phyloP scores from a whole-genome alignment of 2,888 invertebrate genomes.

The Diaperis boleti region DNA sequence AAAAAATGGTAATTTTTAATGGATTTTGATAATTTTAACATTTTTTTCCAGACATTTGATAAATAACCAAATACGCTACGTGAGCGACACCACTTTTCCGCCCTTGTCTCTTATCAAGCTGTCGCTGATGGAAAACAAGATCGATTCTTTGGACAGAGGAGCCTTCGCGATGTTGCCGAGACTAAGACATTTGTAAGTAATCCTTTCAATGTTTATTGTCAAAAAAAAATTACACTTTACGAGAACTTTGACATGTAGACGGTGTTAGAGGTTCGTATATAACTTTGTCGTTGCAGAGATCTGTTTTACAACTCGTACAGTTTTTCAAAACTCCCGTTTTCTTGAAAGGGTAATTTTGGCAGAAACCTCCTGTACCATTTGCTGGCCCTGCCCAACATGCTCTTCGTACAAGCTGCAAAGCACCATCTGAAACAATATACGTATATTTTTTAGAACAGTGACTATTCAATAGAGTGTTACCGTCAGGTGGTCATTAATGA shows the following conservation, averaged over 20 bases:
- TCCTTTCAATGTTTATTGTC: too few relatives aligned
- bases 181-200: constrained; percentile 67
- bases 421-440: too few relatives aligned
- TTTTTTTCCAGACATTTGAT: constrained; percentile 60
- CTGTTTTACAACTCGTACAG: not conserved
- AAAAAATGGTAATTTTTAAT: not conserved
- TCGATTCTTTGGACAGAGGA: constrained; percentile 59
- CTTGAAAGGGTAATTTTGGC: not conserved
- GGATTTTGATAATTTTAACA: not conserved
- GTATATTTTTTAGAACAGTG: too few relatives aligned
- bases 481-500: too few relatives aligned
- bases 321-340: not conserved
- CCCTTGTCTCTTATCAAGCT: constrained; percentile 64
- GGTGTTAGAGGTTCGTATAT: not conserved
- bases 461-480: too few relatives aligned
- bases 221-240: too few relatives aligned
- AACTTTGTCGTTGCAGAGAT: not conserved
- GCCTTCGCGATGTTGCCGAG: constrained; percentile 63
- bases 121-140: constrained; percentile 68
- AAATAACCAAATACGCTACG: constrained; percentile 63
- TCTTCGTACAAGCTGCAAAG: too few relatives aligned
- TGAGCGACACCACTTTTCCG: constrained; percentile 63
- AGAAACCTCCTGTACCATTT: too few relatives aligned
- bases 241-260: too few relatives aligned
- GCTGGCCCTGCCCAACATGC: not conserved